A percentile compares a stretch with the other conserved stretches of the same genome.
These are phyloP conservation scores for Liodrosophila aerea DNA, from an alignment of 2,888 invertebrate genomes.

Conservation along the genomic window DNA sequence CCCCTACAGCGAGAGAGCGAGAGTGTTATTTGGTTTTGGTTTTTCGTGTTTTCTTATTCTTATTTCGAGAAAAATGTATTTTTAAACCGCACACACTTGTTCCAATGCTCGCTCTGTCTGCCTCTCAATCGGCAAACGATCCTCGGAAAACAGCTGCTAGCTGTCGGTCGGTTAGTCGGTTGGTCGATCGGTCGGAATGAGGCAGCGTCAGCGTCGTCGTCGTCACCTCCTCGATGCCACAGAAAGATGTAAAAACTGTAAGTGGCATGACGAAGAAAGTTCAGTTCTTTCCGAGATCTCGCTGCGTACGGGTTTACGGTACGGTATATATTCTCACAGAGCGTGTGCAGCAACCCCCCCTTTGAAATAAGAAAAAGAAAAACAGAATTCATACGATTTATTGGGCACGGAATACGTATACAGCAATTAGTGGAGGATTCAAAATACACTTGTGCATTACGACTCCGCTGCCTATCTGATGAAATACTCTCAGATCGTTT, in stretches of 20 bases:
- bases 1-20: slow-evolving; percentile 13
- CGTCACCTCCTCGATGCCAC: slow-evolving; percentile 59
- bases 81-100: slow-evolving; percentile 81
- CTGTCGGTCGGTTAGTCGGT: slow-evolving; percentile 35
- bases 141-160: slow-evolving; percentile 71
- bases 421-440: no score
- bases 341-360: slow-evolving; percentile 32
- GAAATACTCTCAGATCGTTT: slow-evolving; percentile 25
- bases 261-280: slow-evolving; percentile 76
- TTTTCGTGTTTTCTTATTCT: no score
- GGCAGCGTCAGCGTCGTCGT: slow-evolving; percentile 8
- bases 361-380: no score
- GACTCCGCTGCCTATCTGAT: slow-evolving; percentile 3
- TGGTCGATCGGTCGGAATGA: neutral
- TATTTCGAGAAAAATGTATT: slow-evolving; percentile 61
- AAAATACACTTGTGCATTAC: no score
- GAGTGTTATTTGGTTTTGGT: slow-evolving; percentile 57
- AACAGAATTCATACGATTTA: no score
- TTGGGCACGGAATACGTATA: slow-evolving; percentile 22
- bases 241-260: slow-evolving; percentile 79
- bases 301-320: slow-evolving; percentile 75
- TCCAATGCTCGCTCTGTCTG: slow-evolving; percentile 48
- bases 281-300: slow-evolving; percentile 82
- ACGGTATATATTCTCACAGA: no score
- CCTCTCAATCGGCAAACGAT: slow-evolving; percentile 42